Evolutionary conservation across 2,797 vertebrate genomes (phyloP), one percentile per base, ranked within the genome.

Genomic region (Enteromius trimaculatus): DNA sequence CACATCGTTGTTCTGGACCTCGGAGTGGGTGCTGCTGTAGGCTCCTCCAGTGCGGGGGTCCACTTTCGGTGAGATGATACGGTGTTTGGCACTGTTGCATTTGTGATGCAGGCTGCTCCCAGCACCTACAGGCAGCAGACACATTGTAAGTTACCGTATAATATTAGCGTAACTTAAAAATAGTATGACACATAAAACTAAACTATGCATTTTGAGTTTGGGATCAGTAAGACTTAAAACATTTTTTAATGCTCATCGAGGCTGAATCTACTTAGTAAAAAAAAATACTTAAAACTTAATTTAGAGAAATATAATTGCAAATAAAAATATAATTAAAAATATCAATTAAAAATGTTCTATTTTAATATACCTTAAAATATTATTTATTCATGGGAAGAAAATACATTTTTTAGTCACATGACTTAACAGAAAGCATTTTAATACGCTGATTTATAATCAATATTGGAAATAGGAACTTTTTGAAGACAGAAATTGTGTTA

Each of bases 51-150:
- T 91, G 90, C 97, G 94, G 3, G 97, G 95, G 91, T 99, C 98
- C 82, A 98, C 97, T 93, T 99, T 99, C 85, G 98, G 98, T 70
- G 98, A 99, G 93, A 99, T 99, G 95, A 99, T 98, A 87, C 98
- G 97, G 90, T 99, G 98, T 93, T 99, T 99, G 95, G 98, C 97
- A 91, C 97, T 99, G 95, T 98, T 98, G 92, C 98, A 99, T 95
- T 99, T 99, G 93, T 99, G 98, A 92, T 99, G 98, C 88, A 96
- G 95, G 88, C 97, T 99, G 95, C 98, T 99, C 83, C 97, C 98
- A 72, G 98, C 98, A 92, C 98, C 98, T 99, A 88, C 51, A 65
- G 58, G 79, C 21, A 87, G 47, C 31, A 79, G 31, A 76, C n/a
- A 84, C 47, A 85, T 58, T 77, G 21, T 49, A 80, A 51, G 21